phyloP scores from a whole-genome alignment of 1,140 invertebrate species.

The Globodera ellingtonae region DNA sequence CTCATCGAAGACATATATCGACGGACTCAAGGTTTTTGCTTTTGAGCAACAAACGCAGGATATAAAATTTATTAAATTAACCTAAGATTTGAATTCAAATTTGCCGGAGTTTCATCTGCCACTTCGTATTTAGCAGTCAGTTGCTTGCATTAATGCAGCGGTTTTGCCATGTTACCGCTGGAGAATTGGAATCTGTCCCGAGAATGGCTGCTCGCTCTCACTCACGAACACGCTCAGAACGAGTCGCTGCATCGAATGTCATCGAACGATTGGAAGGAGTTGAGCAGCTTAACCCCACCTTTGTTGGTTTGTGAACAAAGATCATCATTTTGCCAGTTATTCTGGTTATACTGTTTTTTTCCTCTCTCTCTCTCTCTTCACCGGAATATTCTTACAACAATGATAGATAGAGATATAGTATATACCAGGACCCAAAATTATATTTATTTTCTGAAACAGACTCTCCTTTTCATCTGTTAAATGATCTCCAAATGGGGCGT shows the following conservation, averaged over 20 bases:
- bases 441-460: background rate
- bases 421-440: too few species aligned
- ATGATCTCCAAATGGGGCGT: conserved; percentile 18
- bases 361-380: too few species aligned
- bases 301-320: too few species aligned
- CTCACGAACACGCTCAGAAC: background rate
- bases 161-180: background rate
- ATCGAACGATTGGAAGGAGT: background rate
- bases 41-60: too few species aligned
- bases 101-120: too few species aligned
- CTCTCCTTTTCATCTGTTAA: conserved; percentile 27
- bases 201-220: background rate
- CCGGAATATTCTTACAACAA: too few species aligned
- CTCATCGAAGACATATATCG: background rate
- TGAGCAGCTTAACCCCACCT: background rate
- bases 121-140: background rate
- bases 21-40: background rate
- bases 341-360: too few species aligned
- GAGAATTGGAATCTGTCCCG: background rate
- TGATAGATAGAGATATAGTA: too few species aligned
- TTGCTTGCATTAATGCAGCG: background rate
- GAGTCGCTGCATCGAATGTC: background rate
- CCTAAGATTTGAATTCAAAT: too few species aligned
- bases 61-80: too few species aligned
- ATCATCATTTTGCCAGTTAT: too few species aligned